A percentile compares a stretch with the other conserved stretches of the same genome.
Conservation (phyloP, 2,888 invertebrate genomes). For the Plemyria rubiginata region DNA sequence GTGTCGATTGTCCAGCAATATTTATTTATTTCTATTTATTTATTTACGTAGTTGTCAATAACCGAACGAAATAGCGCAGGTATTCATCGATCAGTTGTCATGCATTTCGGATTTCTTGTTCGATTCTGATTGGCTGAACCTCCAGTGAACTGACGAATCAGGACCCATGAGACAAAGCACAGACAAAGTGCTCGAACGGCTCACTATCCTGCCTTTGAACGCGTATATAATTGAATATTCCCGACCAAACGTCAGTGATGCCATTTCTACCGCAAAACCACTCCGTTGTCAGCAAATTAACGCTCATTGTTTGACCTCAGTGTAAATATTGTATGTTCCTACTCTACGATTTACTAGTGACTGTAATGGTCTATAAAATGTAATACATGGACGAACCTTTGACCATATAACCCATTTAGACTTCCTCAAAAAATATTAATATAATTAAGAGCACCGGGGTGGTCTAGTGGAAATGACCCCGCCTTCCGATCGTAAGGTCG, state of each 20-base stretch:
- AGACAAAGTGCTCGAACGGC: background rate
- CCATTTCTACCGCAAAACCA: constrained; percentile 56
- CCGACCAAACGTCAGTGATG: constrained; percentile 45
- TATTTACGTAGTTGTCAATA: too few relatives aligned
- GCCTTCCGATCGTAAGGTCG: too few relatives aligned
- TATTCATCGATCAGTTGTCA: background rate
- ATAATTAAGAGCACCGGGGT: too few relatives aligned
- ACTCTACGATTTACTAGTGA: constrained; percentile 17
- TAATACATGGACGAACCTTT: too few relatives aligned
- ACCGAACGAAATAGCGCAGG: too few relatives aligned
- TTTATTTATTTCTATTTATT: too few relatives aligned
- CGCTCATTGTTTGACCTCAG: constrained; percentile 49
- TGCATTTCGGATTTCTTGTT: background rate
- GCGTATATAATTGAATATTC: constrained; percentile 49
- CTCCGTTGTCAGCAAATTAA: constrained; percentile 66
- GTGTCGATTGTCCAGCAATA: too few relatives aligned
- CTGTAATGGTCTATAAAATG: constrained; percentile 2
- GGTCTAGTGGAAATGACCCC: too few relatives aligned
- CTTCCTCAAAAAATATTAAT: too few relatives aligned
- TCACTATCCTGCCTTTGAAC: constrained; percentile 9
- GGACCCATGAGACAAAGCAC: constrained; percentile 8
- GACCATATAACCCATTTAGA: too few relatives aligned
- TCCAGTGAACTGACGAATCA: constrained; percentile 10
- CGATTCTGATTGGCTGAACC: constrained; percentile 1
- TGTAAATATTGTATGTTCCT: constrained; percentile 30